These are phyloP conservation scores for Drosophila sulfurigaster DNA, from an alignment of 1,140 invertebrate species.

Conservation along the genomic window DNA sequence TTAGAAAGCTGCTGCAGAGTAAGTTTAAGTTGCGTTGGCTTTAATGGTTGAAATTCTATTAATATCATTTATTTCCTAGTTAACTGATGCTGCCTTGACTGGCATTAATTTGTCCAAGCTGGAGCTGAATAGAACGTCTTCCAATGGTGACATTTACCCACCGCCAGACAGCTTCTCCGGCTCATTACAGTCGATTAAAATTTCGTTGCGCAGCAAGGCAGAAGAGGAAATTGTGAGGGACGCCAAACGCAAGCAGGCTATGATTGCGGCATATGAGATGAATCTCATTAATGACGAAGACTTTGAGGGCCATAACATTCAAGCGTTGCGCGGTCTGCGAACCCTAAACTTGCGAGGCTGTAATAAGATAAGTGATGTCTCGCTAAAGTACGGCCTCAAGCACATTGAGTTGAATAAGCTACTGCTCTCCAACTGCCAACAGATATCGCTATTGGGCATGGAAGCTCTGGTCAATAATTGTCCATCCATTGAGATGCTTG, in stretches of 20 bases:
- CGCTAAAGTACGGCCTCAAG: slow-evolving; percentile 88
- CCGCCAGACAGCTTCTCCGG: slow-evolving; percentile 44
- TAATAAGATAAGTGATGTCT: slow-evolving; percentile 89
- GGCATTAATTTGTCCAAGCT: slow-evolving; percentile 86
- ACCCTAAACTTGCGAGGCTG: slow-evolving; percentile 89
- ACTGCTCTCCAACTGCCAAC: slow-evolving; percentile 88
- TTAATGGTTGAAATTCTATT: too few species aligned
- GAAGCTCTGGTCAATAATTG: slow-evolving; percentile 88
- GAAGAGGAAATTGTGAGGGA: slow-evolving; percentile 89
- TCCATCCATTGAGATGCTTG: slow-evolving; percentile 89
- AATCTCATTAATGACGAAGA: slow-evolving; percentile 85
- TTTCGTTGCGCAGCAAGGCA: slow-evolving; percentile 88
- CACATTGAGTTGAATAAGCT: slow-evolving; percentile 87
- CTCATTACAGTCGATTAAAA: slow-evolving; percentile 83
- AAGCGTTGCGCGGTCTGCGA: slow-evolving; percentile 86
- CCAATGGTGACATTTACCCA: slow-evolving; percentile 61
- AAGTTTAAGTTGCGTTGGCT: slow-evolving; percentile 47
- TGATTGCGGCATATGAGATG: slow-evolving; percentile 87
- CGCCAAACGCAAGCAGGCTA: slow-evolving; percentile 87
- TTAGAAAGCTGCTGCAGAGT: slow-evolving; percentile 89
- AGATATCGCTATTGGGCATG: slow-evolving; percentile 88
- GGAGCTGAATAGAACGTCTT: slow-evolving; percentile 58
- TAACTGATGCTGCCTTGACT: slow-evolving; percentile 89
- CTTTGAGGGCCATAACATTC: slow-evolving; percentile 86
- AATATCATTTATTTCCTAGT: slow-evolving; percentile 23